Evolutionary conservation across 2,888 invertebrate species (phyloP), one percentile per base, ranked within the genome.

Genomic region (Tortrix viridana): DNA sequence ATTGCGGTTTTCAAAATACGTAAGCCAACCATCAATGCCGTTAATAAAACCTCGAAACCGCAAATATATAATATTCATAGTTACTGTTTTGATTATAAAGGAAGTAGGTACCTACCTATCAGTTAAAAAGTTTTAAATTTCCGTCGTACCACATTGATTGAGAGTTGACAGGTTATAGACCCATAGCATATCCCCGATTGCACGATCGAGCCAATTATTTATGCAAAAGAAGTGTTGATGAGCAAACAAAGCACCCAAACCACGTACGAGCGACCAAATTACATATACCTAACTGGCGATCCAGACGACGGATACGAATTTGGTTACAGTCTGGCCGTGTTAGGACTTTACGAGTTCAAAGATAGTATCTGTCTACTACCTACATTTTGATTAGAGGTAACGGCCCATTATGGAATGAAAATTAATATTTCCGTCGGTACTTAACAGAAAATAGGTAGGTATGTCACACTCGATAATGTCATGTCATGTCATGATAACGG

Each of bases 371-470:
- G 41, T 52, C 43, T 53, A 32, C 20, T 62, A 22, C 20, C 41
- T 41, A 63, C 47, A 53, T 57, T 58, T 57, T 47, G 53, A 63
- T 32, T 46, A 57, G 20, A 46, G 26, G 47, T 47, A 52, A 49
- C n/a, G 52, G 26, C 52, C 20, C 43, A 22, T 44, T 57, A 41
- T 41, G 47, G 41, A 57, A 32, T 44, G 47, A 48, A 53, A 63
- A 53, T 48, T 57, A 63, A 58, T 58, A 63, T 58, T 63, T 58
- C 58, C 63, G 63, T 58, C 53, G 41, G 16, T n/a, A 41, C 41
- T n/a, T 41, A 1, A 6, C 26, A 26, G 6, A 41, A 5, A 41
- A 14, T 32, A 22, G 3, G 3, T 22, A 22, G 22, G 22, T 32
- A 32, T 32, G 32, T 32, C 32, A 32, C 32, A 32, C 32, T 5